Evolutionary conservation across 1,140 invertebrate genomes (phyloP).

Genomic region (Calliphora vicina): DNA sequence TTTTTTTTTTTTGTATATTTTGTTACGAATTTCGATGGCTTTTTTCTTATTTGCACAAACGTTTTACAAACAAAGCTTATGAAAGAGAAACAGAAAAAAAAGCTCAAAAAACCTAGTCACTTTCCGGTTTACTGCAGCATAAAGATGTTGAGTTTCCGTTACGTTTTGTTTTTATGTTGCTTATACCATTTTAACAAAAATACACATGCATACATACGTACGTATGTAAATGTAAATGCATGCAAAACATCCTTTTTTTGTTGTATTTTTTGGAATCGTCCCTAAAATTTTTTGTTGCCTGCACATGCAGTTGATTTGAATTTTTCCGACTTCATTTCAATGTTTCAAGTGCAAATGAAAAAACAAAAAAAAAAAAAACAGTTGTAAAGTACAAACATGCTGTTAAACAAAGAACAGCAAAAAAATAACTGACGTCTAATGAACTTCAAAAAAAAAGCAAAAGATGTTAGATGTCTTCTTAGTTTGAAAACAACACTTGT

Average conservation of each 20-base stretch:
- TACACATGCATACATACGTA: neutral
- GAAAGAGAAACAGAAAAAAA: neutral
- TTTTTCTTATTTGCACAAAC: neutral
- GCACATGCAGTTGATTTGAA: neutral
- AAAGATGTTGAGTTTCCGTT: conserved; percentile 25
- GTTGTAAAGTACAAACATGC: neutral
- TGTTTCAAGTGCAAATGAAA: conserved; percentile 24
- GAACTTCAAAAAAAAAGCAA: conserved; percentile 62
- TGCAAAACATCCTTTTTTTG: neutral
- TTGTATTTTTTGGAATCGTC: neutral
- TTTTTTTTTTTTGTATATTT: conserved; percentile 31
- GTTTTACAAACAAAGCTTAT: neutral
- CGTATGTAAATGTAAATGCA: no score
- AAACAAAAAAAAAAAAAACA: no score
- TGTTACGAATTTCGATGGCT: no score
- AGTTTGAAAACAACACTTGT: conserved; percentile 32
- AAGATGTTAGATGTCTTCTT: conserved; percentile 49
- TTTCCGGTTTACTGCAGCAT: conserved; percentile 26
- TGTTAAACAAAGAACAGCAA: neutral
- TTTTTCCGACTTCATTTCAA: neutral
- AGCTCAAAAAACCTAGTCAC: neutral
- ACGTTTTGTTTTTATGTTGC: neutral
- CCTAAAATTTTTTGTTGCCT: neutral
- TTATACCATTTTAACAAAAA: neutral
- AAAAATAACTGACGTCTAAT: conserved; percentile 55